phyloP scores from a whole-genome alignment of 2,113 vertebrate genomes.

The Nerophis ophidion region DNA sequence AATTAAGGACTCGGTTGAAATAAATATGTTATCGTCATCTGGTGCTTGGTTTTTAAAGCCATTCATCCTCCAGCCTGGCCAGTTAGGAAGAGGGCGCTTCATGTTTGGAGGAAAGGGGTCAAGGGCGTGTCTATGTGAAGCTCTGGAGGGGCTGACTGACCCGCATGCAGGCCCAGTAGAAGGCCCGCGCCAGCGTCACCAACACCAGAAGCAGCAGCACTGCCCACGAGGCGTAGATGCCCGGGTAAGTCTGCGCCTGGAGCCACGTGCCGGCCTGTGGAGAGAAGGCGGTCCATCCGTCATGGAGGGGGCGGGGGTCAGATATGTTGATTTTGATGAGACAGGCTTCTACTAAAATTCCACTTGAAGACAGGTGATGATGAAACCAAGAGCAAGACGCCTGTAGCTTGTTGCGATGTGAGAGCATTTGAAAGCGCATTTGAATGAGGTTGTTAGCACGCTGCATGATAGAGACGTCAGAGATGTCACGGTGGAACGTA shows the following conservation, averaged over 20 bases:
- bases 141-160: constrained; percentile 75
- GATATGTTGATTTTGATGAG: too few relatives aligned
- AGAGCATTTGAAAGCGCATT: constrained; percentile 3
- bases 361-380: constrained; percentile 2
- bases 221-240: constrained; percentile 87
- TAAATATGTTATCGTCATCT: constrained; percentile 46
- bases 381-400: neutral
- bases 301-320: too few relatives aligned
- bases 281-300: neutral
- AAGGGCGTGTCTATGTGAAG: constrained; percentile 64
- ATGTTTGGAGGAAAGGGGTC: neutral
- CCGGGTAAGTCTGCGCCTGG: constrained; percentile 74
- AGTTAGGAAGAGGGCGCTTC: constrained; percentile 14
- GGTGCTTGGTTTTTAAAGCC: constrained; percentile 32
- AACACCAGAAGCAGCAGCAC: constrained; percentile 78
- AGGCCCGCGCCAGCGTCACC: constrained; percentile 79
- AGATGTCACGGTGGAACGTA: too few relatives aligned
- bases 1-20: constrained; percentile 27
- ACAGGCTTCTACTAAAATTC: neutral
- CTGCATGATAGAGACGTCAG: too few relatives aligned
- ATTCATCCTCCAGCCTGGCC: constrained; percentile 34
- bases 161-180: constrained; percentile 86
- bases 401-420: neutral
- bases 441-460: neutral
- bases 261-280: constrained; percentile 82